Percentiles rank a stretch among this genome's conserved stretches.
phyloP scores from a whole-genome alignment of 2,113 vertebrate species.

The Leuciscus idus region DNA sequence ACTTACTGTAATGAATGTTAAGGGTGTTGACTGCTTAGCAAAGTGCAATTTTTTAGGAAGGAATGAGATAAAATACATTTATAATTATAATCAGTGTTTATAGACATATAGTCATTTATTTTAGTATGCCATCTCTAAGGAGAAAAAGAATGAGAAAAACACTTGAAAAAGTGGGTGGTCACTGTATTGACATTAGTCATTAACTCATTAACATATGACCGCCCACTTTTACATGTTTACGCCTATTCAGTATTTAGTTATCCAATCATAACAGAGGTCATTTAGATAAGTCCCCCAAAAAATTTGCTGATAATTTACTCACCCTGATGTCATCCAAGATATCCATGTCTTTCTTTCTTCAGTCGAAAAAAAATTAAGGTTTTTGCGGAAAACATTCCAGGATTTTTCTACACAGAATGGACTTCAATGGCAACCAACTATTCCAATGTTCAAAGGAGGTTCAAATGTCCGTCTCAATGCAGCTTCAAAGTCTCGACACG shows the following conservation, averaged over 20 bases:
- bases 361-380: too few relatives aligned
- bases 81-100: not conserved
- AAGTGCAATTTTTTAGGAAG: not conserved
- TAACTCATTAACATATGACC: not conserved
- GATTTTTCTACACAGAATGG: too few relatives aligned
- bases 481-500: too few relatives aligned
- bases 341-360: too few relatives aligned
- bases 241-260: not conserved
- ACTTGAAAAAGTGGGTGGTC: not conserved
- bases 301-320: too few relatives aligned
- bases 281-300: not conserved
- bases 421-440: too few relatives aligned
- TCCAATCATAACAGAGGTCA: not conserved
- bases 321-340: too few relatives aligned
- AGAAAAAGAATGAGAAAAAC: not conserved
- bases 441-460: too few relatives aligned
- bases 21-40: not conserved
- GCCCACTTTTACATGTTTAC: not conserved
- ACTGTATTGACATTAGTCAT: not conserved
- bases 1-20: too few relatives aligned
- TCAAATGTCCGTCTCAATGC: too few relatives aligned
- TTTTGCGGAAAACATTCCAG: too few relatives aligned
- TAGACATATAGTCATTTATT: not conserved
- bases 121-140: not conserved
- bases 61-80: not conserved